Evolutionary conservation across 2,888 invertebrate genomes (phyloP).

Genomic region (Polymixis lichenea): DNA sequence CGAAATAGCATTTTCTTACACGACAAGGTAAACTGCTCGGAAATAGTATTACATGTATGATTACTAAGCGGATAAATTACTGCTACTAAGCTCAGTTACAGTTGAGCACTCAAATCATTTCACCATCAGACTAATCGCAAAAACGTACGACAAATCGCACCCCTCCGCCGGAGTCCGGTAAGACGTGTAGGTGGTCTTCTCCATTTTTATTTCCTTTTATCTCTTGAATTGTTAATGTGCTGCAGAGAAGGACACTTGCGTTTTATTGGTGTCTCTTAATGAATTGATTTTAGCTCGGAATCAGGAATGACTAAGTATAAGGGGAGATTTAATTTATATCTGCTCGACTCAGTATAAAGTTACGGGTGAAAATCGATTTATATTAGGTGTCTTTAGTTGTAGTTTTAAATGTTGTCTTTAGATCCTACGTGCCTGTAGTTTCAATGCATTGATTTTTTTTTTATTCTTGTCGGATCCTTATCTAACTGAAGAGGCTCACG

Average conservation of each 20-base stretch:
- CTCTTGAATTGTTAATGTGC: constrained; percentile 81
- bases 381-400: constrained; percentile 21
- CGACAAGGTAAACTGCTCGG: too few species aligned
- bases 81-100: neutral
- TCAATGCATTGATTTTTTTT: neutral
- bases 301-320: constrained; percentile 68
- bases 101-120: constrained; percentile 22
- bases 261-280: constrained; percentile 74
- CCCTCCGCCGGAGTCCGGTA: constrained; percentile 58
- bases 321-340: constrained; percentile 65
- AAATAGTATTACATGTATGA: too few species aligned
- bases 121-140: constrained; percentile 57
- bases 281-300: constrained; percentile 76
- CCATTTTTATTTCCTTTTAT: constrained; percentile 67
- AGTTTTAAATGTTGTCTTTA: constrained; percentile 9
- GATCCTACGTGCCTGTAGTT: neutral
- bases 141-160: constrained; percentile 66
- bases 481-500: too few species aligned
- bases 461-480: neutral
- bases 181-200: constrained; percentile 71
- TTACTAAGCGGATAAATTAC: too few species aligned
- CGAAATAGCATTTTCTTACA: too few species aligned
- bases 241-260: constrained; percentile 68
- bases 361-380: constrained; percentile 60
- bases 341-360: constrained; percentile 57